Evolutionary conservation across 2,113 vertebrate genomes (phyloP), one percentile per base, ranked within the genome.

Genomic region (Apodemus sylvaticus): DNA sequence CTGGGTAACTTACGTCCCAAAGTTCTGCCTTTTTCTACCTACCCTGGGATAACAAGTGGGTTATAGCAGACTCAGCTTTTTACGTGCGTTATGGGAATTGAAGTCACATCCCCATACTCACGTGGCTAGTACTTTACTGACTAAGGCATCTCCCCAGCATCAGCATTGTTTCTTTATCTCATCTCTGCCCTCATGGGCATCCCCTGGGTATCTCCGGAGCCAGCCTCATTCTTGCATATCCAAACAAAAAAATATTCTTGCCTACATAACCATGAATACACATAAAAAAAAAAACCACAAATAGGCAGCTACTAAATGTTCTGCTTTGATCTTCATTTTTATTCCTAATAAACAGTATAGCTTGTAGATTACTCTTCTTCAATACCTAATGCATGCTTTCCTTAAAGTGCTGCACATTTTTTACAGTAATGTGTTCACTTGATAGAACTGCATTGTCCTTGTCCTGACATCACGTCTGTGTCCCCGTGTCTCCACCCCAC

Each of bases 161-260:
- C 29, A 22, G 29, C 62, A n/a, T 24, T 7, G 1, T 22, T 22
- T 68, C 16, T 66, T 36, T n/a, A 48, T 70, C 85, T 70, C 11
- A 24, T 3, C 60, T 45, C 42, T 45, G 82, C 39, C 82, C 5
- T 2, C 17, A 48, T 66, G 29, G 16, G 31, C 29, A 66, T 48
- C 17, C 11, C 31, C 42, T 70, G 85, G n/a, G n/a, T n/a, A n/a
- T n/a, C n/a, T n/a, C n/a, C n/a, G n/a, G n/a, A 51, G 22, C 6
- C 62, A 51, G 11, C 39, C 82, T 34, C 13, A 42, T 64, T 26
- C 24, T 62, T 45, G 16, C 51, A 51, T 68, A 70, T 68, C 42
- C 64, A 51, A 51, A 34, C 42, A 90, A 90, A 96, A 66, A 55
- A n/a, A n/a, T 58, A 91, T n/a, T 74, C 86, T 79, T 88, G 36